Evolutionary conservation across 2,797 vertebrate species (phyloP).

Genomic region (Chelmon rostratus): DNA sequence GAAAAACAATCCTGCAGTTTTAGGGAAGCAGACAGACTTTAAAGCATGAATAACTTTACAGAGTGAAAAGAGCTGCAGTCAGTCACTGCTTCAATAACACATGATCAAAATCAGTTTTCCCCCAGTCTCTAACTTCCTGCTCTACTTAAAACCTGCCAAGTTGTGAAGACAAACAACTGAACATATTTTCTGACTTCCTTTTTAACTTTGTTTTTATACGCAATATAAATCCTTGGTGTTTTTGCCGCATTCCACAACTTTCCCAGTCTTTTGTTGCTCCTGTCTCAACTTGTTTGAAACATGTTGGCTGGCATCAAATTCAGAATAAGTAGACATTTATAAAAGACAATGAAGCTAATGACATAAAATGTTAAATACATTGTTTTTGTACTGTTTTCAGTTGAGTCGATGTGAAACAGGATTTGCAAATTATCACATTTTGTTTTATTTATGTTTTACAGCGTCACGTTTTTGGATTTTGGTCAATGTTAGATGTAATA

Average conservation of each 20-base stretch:
- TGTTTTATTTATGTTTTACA: too few relatives aligned
- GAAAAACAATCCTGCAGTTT: not conserved
- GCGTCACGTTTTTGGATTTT: too few relatives aligned
- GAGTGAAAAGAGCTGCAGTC: not conserved
- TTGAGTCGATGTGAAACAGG: too few relatives aligned
- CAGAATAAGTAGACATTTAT: too few relatives aligned
- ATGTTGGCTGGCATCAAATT: too few relatives aligned
- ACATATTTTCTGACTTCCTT: not conserved
- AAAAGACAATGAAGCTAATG: too few relatives aligned
- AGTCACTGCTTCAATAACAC: not conserved
- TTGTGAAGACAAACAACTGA: not conserved
- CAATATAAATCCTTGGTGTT: not conserved
- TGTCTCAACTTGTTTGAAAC: too few relatives aligned
- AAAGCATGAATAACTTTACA: not conserved
- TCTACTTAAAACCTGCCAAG: not conserved
- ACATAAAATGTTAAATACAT: too few relatives aligned
- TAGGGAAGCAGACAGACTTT: conserved; percentile 2
- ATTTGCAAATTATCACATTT: too few relatives aligned
- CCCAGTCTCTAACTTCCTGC: not conserved
- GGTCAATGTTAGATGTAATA: too few relatives aligned
- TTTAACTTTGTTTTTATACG: not conserved
- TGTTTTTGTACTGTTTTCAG: too few relatives aligned
- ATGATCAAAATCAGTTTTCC: not conserved
- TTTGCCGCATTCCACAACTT: not conserved
- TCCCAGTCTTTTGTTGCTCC: too few relatives aligned